These are phyloP conservation scores for Phodopus roborovskii DNA, from an alignment of 2,113 vertebrate genomes.

Conservation along the genomic window DNA sequence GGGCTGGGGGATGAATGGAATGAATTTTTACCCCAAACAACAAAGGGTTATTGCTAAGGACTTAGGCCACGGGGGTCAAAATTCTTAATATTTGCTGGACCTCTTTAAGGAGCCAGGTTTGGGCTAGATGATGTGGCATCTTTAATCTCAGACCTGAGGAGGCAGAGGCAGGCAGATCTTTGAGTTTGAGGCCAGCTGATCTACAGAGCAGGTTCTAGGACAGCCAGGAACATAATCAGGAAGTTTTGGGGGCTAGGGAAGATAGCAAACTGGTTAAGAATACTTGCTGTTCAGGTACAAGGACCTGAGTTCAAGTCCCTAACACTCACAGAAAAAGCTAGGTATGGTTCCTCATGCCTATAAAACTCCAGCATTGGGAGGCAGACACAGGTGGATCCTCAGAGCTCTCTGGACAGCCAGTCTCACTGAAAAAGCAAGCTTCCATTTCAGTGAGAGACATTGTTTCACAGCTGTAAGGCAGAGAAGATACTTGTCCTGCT, in stretches of 20 bases:
- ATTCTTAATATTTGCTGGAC: constrained; percentile 77
- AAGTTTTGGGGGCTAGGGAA: neutral
- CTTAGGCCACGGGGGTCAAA: constrained; percentile 57
- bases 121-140: neutral
- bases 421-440: neutral
- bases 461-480: neutral
- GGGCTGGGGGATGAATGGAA: neutral
- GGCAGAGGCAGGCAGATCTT: neutral
- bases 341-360: neutral
- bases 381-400: neutral
- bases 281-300: neutral
- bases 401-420: neutral
- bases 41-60: constrained; percentile 78
- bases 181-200: neutral
- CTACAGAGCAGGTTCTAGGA: neutral
- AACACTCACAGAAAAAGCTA: neutral
- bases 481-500: neutral
- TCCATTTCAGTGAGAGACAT: neutral
- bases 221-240: neutral
- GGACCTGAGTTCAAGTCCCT: neutral
- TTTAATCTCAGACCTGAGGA: neutral
- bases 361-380: neutral
- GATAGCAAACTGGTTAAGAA: neutral
- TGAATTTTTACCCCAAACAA: constrained; percentile 78
- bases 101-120: constrained; percentile 70